A percentile compares a stretch with the other conserved stretches of the same genome.
Conservation (phyloP, 2,797 vertebrate genomes). For the Eulemur coronatus region DNA sequence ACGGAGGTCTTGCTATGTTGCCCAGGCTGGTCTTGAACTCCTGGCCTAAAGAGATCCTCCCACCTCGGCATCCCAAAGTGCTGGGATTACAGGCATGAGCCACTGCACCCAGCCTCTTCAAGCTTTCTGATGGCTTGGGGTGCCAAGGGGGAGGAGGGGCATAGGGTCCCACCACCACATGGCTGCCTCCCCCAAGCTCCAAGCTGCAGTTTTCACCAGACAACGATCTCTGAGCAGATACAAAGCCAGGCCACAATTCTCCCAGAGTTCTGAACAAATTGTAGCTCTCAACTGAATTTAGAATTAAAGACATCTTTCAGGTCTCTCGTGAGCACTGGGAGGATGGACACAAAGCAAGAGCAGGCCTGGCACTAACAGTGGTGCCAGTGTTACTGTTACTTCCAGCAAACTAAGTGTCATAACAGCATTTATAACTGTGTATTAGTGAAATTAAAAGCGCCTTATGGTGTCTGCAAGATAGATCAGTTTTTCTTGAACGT, state of each 20-base stretch:
- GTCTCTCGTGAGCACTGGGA: neutral
- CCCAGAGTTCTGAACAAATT: neutral
- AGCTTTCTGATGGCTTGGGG: neutral
- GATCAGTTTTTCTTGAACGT: neutral
- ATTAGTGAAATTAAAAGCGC: neutral
- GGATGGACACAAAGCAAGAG: rapidly evolving
- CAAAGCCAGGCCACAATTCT: neutral
- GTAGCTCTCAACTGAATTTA: neutral
- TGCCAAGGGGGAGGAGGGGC: neutral
- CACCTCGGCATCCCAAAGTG: too few species aligned
- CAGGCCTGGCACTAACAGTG: too few species aligned
- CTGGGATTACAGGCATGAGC: neutral
- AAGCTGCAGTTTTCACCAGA: neutral
- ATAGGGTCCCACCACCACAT: rapidly evolving
- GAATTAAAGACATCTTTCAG: neutral
- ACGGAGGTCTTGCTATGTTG: neutral
- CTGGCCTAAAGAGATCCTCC: neutral
- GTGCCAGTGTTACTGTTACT: neutral
- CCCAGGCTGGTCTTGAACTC: neutral
- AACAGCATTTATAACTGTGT: neutral
- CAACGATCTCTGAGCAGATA: neutral
- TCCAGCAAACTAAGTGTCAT: neutral
- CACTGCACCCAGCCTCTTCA: neutral
- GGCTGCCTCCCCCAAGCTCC: neutral
- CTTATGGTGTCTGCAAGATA: too few species aligned